These are phyloP conservation scores for Danio kyathit DNA, from an alignment of 2,797 vertebrate genomes.

Conservation along the genomic window DNA sequence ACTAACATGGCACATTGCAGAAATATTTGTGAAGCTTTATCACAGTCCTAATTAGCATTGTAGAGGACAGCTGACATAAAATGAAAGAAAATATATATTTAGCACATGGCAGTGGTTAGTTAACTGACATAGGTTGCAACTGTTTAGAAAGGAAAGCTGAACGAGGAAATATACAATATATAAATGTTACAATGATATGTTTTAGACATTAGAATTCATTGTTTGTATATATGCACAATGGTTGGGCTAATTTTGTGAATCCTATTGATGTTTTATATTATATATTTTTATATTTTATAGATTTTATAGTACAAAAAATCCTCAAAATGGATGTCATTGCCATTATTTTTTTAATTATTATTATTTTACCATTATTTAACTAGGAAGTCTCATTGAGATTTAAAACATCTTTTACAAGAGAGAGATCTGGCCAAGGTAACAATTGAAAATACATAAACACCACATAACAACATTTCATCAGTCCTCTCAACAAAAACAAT, in stretches of 20 bases:
- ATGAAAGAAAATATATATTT: neutral
- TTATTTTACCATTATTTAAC: no score
- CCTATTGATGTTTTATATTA: no score
- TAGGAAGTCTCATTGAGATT: no score
- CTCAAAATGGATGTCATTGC: no score
- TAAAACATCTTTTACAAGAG: no score
- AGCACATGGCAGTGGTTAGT: neutral
- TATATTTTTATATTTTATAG: no score
- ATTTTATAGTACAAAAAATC: no score
- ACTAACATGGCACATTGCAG: constrained; percentile 71
- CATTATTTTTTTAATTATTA: no score
- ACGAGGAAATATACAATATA: neutral
- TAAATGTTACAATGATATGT: neutral
- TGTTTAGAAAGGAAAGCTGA: neutral
- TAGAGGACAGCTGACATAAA: constrained; percentile 16
- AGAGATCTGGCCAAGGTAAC: no score
- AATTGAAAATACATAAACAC: no score
- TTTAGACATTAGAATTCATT: neutral
- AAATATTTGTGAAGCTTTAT: constrained; percentile 60
- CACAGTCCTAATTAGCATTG: constrained; percentile 61
- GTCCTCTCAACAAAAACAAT: no score
- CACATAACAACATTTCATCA: no score
- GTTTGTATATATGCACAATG: neutral
- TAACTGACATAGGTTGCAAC: neutral
- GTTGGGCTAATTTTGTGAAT: neutral